A percentile compares a stretch with the other conserved stretches of the same genome.
These are phyloP conservation scores for Eubucco bourcierii DNA, from an alignment of 2,113 vertebrate species.

Conservation along the genomic window DNA sequence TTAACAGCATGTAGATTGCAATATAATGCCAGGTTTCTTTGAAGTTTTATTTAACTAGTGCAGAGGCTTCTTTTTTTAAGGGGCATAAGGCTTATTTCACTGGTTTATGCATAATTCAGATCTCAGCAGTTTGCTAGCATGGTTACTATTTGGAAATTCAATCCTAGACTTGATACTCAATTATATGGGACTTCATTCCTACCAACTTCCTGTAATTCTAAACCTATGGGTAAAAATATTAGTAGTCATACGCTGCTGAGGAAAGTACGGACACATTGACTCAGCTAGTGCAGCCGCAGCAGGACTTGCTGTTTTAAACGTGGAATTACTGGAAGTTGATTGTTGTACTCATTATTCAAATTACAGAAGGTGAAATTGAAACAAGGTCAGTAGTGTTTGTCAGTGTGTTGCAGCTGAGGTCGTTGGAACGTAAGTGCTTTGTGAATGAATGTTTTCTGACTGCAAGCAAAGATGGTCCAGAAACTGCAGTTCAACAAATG, in stretches of 20 bases:
- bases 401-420: conserved; percentile 71
- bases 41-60: not conserved
- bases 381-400: conserved; percentile 74
- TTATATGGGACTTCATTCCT: conserved; percentile 85
- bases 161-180: conserved; percentile 80
- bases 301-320: conserved; percentile 70
- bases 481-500: conserved; percentile 73
- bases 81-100: conserved; percentile 1
- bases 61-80: not conserved
- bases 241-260: conserved; percentile 80
- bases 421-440: conserved; percentile 69
- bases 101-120: conserved; percentile 62
- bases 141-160: conserved; percentile 78
- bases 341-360: conserved; percentile 72
- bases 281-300: conserved; percentile 73
- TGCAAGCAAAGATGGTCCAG: conserved; percentile 72
- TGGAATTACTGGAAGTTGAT: conserved; percentile 70
- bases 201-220: conserved; percentile 97
- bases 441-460: conserved; percentile 70
- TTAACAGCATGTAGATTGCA: not conserved
- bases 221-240: conserved; percentile 94
- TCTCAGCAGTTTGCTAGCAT: conserved; percentile 71
- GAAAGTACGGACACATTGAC: conserved; percentile 82
- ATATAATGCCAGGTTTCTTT: not conserved
- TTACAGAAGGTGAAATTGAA: conserved; percentile 75